Percentiles rank a stretch among this genome's conserved stretches.
These are phyloP conservation scores for Characodon lateralis DNA, from an alignment of 2,797 vertebrate species.

Conservation along the genomic window DNA sequence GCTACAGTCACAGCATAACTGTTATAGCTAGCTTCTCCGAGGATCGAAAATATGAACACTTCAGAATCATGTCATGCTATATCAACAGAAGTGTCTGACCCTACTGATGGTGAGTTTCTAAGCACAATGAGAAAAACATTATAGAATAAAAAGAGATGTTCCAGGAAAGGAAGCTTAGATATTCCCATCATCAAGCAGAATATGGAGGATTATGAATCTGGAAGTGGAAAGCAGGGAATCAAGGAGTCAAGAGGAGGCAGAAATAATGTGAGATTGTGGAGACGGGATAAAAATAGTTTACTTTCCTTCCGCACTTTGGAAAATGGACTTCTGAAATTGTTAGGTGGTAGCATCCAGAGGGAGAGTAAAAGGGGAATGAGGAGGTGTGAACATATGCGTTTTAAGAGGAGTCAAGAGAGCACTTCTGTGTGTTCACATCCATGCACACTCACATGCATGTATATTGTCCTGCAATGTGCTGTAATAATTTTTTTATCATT, in stretches of 20 bases:
- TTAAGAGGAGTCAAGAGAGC: constrained; percentile 22
- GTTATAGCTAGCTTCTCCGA: too few relatives aligned
- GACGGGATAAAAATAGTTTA: constrained; percentile 74
- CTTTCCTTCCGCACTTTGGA: constrained; percentile 71
- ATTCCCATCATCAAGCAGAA: constrained; percentile 47
- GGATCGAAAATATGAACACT: too few relatives aligned
- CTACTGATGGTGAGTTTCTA: constrained; percentile 30
- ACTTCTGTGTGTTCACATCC: neutral
- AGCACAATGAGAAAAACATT: constrained; percentile 18
- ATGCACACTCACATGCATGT: constrained; percentile 6
- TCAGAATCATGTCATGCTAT: constrained; percentile 7
- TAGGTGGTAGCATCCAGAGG: constrained; percentile 57
- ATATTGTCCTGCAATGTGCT: constrained; percentile 32
- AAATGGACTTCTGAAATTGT: constrained; percentile 72
- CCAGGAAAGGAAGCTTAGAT: constrained; percentile 23
- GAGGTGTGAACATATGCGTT: constrained; percentile 16
- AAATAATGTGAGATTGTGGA: constrained; percentile 51
- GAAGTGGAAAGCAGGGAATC: constrained; percentile 32
- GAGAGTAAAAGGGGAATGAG: constrained; percentile 41
- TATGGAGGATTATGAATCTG: constrained; percentile 61
- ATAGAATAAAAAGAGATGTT: constrained; percentile 17
- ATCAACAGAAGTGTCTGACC: constrained; percentile 17
- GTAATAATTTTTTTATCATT: constrained; percentile 14
- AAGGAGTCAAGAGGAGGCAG: constrained; percentile 47
- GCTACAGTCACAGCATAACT: neutral